phyloP scores from a whole-genome alignment of 1,140 invertebrate genomes.

The Bradynema listronoti region DNA sequence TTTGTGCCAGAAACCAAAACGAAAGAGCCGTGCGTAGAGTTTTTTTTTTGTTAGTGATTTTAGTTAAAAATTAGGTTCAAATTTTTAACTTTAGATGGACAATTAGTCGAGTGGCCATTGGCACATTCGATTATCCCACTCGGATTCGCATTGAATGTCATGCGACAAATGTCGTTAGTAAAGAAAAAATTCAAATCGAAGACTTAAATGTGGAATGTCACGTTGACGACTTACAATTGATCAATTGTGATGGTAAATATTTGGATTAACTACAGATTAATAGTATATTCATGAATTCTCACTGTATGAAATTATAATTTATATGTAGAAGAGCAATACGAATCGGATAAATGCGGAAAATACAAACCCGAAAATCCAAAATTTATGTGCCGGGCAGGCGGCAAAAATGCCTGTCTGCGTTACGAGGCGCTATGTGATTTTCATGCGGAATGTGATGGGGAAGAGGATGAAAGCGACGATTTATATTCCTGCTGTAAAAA shows the following conservation, averaged over 20 bases:
- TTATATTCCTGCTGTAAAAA: constrained; percentile 38
- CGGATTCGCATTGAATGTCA: constrained; percentile 46
- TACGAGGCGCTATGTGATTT: constrained; percentile 27
- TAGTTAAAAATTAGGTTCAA: constrained; percentile 18
- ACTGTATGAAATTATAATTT: constrained; percentile 14
- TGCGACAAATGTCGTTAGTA: too few species aligned
- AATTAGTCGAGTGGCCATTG: constrained; percentile 33
- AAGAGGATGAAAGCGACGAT: constrained; percentile 33
- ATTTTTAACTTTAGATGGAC: too few species aligned
- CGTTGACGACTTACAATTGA: constrained; percentile 36
- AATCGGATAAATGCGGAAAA: not conserved
- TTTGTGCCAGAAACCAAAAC: constrained; percentile 23
- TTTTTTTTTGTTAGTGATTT: constrained; percentile 11
- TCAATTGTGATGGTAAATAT: constrained; percentile 34
- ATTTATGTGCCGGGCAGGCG: constrained; percentile 8
- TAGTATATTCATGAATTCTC: not conserved
- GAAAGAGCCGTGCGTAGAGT: constrained; percentile 22
- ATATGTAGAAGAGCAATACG: constrained; percentile 27
- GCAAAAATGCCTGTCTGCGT: constrained; percentile 30
- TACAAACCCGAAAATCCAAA: constrained; percentile 11
- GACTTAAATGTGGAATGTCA: constrained; percentile 34
- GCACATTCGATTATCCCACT: constrained; percentile 36
- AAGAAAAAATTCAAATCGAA: not conserved
- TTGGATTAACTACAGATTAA: not conserved
- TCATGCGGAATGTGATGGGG: constrained; percentile 32